Percentiles rank a stretch among this genome's conserved stretches.
Conservation (phyloP, 2,888 invertebrate species). For the Drosophila nigricruria region DNA sequence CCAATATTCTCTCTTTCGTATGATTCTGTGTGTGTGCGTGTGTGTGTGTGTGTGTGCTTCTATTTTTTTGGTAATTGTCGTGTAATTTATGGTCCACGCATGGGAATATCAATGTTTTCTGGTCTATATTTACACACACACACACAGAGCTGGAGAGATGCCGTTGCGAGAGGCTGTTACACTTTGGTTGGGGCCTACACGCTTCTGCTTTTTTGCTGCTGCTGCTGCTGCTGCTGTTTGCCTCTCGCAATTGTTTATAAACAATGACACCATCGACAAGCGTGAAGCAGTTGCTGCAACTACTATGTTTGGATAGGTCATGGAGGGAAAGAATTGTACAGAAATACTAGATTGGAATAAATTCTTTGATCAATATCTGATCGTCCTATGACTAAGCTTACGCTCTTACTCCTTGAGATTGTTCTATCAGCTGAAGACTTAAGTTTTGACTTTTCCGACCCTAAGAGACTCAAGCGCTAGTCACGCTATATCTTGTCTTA, state of each 20-base stretch:
- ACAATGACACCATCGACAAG: constrained; percentile 30
- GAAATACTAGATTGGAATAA: background rate
- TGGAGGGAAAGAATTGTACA: background rate
- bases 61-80: constrained; percentile 69
- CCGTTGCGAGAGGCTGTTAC: background rate
- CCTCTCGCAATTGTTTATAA: constrained; percentile 54
- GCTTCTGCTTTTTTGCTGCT: constrained; percentile 6
- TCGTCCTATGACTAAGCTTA: background rate
- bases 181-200: background rate
- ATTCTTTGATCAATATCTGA: background rate
- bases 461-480: too few relatives aligned
- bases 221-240: constrained; percentile 1
- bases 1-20: constrained; percentile 52
- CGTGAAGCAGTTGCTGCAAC: background rate
- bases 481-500: too few relatives aligned
- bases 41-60: constrained; percentile 8
- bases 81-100: constrained; percentile 76
- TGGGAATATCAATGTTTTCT: constrained; percentile 77
- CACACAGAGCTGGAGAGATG: background rate
- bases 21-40: constrained; percentile 1
- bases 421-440: too few relatives aligned
- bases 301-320: constrained; percentile 3
- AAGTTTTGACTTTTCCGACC: too few relatives aligned
- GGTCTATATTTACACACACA: constrained; percentile 56
- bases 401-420: background rate